Evolutionary conservation across 2,113 vertebrate species (phyloP).

Genomic region (Rafetus swinhoei): DNA sequence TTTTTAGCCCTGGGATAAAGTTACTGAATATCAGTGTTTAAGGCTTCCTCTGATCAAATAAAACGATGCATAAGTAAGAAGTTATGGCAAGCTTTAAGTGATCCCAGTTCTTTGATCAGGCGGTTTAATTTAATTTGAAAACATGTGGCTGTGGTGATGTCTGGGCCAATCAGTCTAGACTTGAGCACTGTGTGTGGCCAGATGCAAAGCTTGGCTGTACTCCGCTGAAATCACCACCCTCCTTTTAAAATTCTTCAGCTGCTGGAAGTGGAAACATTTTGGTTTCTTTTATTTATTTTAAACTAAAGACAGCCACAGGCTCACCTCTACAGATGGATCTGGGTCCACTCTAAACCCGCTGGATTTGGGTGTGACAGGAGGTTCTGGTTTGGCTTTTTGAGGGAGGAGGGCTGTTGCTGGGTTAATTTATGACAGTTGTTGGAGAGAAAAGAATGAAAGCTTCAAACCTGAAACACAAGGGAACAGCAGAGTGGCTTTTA

Average conservation of each 20-base stretch:
- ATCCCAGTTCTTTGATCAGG: constrained; percentile 69
- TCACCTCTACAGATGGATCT: neutral
- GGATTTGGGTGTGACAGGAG: neutral
- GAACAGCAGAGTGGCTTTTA: neutral
- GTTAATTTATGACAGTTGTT: neutral
- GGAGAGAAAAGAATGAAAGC: neutral
- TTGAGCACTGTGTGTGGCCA: constrained; percentile 71
- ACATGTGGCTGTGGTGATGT: constrained; percentile 53
- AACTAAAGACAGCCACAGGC: constrained; percentile 51
- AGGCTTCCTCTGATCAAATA: constrained; percentile 31
- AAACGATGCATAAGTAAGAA: constrained; percentile 49
- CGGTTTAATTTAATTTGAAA: constrained; percentile 70
- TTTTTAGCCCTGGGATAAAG: neutral
- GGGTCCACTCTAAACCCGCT: neutral
- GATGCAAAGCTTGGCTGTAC: constrained; percentile 65
- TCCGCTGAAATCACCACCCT: constrained; percentile 38
- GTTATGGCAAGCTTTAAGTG: constrained; percentile 35
- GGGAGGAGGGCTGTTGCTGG: neutral
- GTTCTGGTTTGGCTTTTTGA: neutral
- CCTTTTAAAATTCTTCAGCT: constrained; percentile 65
- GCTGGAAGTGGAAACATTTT: constrained; percentile 16
- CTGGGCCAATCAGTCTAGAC: constrained; percentile 57
- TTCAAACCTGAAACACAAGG: neutral
- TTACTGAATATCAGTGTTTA: constrained; percentile 23
- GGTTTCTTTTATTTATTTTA: constrained; percentile 27